Base-by-base conservation (phyloP, 1,140 invertebrate genomes). In the Hycleus cichorii region DNA sequence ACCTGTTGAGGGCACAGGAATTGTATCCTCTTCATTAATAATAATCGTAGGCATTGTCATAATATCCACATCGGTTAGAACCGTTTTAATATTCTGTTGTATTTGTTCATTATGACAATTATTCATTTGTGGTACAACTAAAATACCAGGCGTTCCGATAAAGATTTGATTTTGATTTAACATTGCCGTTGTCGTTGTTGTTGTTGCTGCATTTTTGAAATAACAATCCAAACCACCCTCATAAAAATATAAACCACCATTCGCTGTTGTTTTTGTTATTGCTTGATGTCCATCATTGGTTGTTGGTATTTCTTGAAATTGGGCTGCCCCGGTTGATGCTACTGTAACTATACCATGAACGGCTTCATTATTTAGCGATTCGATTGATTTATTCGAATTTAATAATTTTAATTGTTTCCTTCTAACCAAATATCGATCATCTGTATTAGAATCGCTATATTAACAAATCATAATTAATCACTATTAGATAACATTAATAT, bases 21-120 rank as follows among this genome's bases (percentile, higher is more conserved):
- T 4, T 7, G 7, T 32, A 57, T n/a, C 49, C 7, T 59, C 58
- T 32, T 68, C 66, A 39, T 57, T 64, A 11, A 68, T 53, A 12
- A 69, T 59, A 11, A 69, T 58, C 3, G 65, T 69, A 11, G 68
- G 68, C 68, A 69, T 69, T 8, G 57, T 4, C 62, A 69, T 60
- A 32, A 69, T 66, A 27, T 69, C 68, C 25, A 64, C 58, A 50
- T 68, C 66, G 25, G 48, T 62, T 48, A 9, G 32, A 7, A 32
- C 32, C 4, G 7, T 32, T 32, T 32, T 32, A 7, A 5, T 32
- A 11, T 42, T 11, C 12, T 25, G 39, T 44, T 50, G 18, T n/a
- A 8, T 12, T 25, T n/a, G 18, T 48, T 18, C 9, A 26, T 4
- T 2, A 25, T 48, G 47, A 38, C 1, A 24, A 45, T 49, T 25